Evolutionary conservation across 2,797 vertebrate genomes (phyloP).

Genomic region (Sphenodon punctatus): DNA sequence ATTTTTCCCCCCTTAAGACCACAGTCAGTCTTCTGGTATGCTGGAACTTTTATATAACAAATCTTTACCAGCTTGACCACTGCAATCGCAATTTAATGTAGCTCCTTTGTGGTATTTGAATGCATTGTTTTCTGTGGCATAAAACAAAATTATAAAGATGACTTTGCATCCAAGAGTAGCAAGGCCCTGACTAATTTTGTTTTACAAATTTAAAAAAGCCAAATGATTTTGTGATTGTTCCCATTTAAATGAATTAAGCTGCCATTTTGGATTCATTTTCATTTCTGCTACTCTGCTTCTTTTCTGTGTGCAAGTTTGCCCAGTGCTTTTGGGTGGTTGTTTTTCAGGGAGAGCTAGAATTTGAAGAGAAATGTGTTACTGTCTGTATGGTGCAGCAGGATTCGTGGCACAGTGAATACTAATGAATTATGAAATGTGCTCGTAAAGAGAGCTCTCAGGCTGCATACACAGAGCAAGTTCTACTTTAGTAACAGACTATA

Average conservation of each 20-base stretch:
- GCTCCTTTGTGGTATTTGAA: neutral
- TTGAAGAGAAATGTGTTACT: neutral
- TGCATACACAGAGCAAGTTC: neutral
- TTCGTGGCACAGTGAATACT: neutral
- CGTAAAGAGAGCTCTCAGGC: neutral
- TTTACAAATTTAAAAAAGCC: neutral
- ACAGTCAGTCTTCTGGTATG: neutral
- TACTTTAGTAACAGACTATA: neutral
- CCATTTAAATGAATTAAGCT: neutral
- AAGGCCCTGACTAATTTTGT: neutral
- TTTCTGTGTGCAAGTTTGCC: slow-evolving; percentile 10
- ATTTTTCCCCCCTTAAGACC: neutral
- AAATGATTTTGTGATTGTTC: neutral
- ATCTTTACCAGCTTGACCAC: neutral
- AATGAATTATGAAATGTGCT: neutral
- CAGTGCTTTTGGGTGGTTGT: neutral
- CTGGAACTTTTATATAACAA: neutral
- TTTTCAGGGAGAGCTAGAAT: neutral
- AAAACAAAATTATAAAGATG: too few relatives aligned
- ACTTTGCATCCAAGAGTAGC: neutral
- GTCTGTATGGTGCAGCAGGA: neutral
- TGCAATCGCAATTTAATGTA: neutral
- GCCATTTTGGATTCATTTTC: neutral
- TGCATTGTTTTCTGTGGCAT: too few relatives aligned
- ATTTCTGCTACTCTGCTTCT: neutral